phyloP scores from a whole-genome alignment of 2,113 vertebrate genomes.

The Oryzias javanicus region DNA sequence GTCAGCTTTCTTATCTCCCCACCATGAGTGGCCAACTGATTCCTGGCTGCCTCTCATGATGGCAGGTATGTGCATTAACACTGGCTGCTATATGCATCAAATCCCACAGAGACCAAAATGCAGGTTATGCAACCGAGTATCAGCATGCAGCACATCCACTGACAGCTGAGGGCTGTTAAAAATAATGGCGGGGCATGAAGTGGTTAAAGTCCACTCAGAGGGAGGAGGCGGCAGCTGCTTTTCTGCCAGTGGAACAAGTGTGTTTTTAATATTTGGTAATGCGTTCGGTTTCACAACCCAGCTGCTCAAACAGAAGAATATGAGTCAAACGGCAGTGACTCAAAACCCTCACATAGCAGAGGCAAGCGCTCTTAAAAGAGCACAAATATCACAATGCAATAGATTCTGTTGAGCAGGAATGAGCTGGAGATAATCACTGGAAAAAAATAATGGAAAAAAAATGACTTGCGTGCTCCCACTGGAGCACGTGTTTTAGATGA shows the following conservation, averaged over 20 bases:
- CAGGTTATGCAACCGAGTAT: not conserved
- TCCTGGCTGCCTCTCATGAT: conserved; percentile 29
- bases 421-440: not conserved
- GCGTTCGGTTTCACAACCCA: conserved; percentile 46
- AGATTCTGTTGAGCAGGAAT: not conserved
- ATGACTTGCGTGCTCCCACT: not conserved
- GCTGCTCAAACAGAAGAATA: conserved; percentile 13
- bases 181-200: conserved; percentile 1
- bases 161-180: not conserved
- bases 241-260: conserved; percentile 26
- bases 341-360: conserved; percentile 4
- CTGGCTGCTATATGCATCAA: not conserved
- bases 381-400: not conserved
- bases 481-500: not conserved
- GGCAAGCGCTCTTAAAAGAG: not conserved
- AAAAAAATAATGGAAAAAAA: not conserved
- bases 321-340: conserved; percentile 33
- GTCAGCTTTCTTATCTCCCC: conserved; percentile 45
- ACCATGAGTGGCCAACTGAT: conserved; percentile 40
- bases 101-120: not conserved
- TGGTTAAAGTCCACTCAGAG: not conserved
- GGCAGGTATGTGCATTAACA: not conserved
- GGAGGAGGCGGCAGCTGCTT: conserved; percentile 20
- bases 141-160: not conserved
- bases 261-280: conserved; percentile 36